These are phyloP conservation scores for Galerucella calmariensis DNA, from an alignment of 2,888 invertebrate genomes.

Conservation along the genomic window DNA sequence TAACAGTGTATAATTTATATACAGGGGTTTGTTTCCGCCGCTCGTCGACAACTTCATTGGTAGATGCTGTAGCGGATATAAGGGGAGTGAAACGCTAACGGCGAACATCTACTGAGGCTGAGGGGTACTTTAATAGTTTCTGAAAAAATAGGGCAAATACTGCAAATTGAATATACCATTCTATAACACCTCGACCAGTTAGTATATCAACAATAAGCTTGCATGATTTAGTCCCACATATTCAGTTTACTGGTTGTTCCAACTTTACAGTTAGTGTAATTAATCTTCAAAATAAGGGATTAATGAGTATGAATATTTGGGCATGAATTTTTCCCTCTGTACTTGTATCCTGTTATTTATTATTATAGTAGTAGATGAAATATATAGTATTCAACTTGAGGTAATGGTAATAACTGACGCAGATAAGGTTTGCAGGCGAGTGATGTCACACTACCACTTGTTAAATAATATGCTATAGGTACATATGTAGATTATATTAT, in stretches of 20 bases:
- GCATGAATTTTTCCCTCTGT: too few relatives aligned
- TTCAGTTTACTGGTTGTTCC: background rate
- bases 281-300: background rate
- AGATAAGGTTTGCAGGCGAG: too few relatives aligned
- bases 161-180: background rate
- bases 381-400: too few relatives aligned
- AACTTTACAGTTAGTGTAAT: background rate
- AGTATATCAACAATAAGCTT: background rate
- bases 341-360: too few relatives aligned
- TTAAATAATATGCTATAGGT: too few relatives aligned
- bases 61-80: background rate
- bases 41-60: background rate
- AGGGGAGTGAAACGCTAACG: too few relatives aligned
- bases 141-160: too few relatives aligned
- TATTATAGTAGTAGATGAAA: too few relatives aligned
- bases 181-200: too few relatives aligned
- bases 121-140: background rate
- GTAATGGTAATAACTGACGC: too few relatives aligned
- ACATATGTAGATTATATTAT: too few relatives aligned
- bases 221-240: background rate
- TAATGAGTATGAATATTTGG: background rate
- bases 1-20: background rate
- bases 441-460: too few relatives aligned
- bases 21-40: background rate
- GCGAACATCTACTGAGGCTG: background rate